A percentile compares a stretch with the other conserved stretches of the same genome.
phyloP scores from a whole-genome alignment of 2,888 invertebrate genomes.

The Zonitis immaculata region DNA sequence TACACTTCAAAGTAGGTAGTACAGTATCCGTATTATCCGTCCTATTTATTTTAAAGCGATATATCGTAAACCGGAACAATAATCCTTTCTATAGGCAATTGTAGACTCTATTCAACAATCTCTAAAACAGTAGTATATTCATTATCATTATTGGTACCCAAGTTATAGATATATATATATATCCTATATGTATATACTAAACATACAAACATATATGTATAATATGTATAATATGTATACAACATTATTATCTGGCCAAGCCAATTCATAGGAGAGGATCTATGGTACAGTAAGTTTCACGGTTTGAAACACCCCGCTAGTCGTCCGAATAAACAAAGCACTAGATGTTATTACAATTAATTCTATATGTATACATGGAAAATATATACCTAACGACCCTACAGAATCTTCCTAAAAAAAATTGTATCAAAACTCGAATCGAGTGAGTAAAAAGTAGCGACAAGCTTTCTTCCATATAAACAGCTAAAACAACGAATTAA shows the following conservation, averaged over 20 bases:
- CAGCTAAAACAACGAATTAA: too few species aligned
- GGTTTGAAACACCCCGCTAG: conserved; percentile 26
- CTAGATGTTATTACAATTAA: conserved; percentile 4
- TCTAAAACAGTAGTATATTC: neutral
- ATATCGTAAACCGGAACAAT: neutral
- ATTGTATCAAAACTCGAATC: too few species aligned
- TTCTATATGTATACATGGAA: neutral
- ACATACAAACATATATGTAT: neutral
- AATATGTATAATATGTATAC: neutral
- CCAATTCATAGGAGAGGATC: conserved; percentile 22
- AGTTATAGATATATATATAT: neutral
- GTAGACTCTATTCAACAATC: neutral
- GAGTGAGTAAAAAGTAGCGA: too few species aligned
- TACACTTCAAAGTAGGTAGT: neutral
- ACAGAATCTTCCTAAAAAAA: neutral
- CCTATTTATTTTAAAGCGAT: neutral
- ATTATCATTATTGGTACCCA: neutral
- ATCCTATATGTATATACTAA: neutral
- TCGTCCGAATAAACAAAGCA: conserved; percentile 21
- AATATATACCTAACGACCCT: neutral
- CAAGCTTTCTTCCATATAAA: too few species aligned
- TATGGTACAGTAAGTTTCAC: conserved; percentile 31
- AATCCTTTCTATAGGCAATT: neutral
- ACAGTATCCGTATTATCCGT: neutral
- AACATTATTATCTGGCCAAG: neutral